Evolutionary conservation across 2,113 vertebrate genomes (phyloP).

Genomic region (Dascyllus trimaculatus): DNA sequence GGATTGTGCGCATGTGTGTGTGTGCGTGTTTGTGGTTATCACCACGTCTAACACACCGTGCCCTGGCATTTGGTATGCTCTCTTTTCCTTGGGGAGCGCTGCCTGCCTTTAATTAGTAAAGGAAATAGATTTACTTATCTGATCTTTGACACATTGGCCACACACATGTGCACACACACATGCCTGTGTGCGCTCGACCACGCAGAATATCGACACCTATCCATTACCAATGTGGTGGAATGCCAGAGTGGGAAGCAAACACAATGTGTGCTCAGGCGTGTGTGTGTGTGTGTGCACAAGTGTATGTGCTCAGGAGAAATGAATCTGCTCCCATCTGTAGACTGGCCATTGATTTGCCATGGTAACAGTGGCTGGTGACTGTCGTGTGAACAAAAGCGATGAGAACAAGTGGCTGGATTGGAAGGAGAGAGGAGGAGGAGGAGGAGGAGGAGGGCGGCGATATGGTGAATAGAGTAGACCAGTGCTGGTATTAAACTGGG

Average conservation of each 20-base stretch:
- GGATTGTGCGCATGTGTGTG: conserved; percentile 14
- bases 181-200: conserved; percentile 9
- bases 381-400: conserved; percentile 74
- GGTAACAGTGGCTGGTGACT: conserved; percentile 73
- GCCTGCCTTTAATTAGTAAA: conserved; percentile 77
- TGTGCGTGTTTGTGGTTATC: conserved; percentile 43
- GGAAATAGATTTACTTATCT: conserved; percentile 78
- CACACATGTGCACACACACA: conserved; percentile 8
- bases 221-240: conserved; percentile 61
- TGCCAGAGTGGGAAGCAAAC: conserved; percentile 30
- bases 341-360: conserved; percentile 80
- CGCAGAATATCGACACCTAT: conserved; percentile 43
- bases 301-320: conserved; percentile 34
- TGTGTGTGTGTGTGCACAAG: conserved; percentile 15
- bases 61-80: conserved; percentile 50
- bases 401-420: conserved; percentile 44
- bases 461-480: conserved; percentile 11
- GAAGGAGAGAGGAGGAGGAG: neutral
- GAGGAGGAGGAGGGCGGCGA: neutral
- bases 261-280: conserved; percentile 21
- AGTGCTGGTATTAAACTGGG: conserved; percentile 20
- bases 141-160: conserved; percentile 62
- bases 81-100: conserved; percentile 47
- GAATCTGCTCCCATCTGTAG: conserved; percentile 73
- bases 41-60: conserved; percentile 44